Base-by-base conservation (phyloP, 2,888 invertebrate genomes). In the Coenonympha arcania region DNA sequence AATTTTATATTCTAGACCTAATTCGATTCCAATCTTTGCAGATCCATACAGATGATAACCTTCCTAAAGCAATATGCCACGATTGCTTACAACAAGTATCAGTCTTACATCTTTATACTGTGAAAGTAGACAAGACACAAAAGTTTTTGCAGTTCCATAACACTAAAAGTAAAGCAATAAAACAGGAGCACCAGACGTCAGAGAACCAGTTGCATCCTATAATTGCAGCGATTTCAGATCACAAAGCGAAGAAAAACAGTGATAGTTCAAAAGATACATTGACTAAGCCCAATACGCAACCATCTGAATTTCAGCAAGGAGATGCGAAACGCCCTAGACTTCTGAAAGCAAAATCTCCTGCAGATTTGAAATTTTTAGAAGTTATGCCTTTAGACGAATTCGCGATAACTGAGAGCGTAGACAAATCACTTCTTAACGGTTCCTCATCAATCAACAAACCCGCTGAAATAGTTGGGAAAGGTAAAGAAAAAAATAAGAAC, bases 1-100 rank as follows among this genome's bases (percentile, higher is more conserved):
- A 31, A 13, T 18, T 60, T 60, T 9, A 8, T 19, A 9, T 1
- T 11, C 13, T 15, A 6, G 6, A 9, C 42, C 4, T 30, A 18
- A 28, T 19, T 9, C 19, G 9, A 30, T 30, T 15, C 6, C 6
- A 4, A 11, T 31, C 33, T 48, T 62, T 56, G 4, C 66, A 86
- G 86, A 71, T 86, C 43, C 76, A 78, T 31, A 61, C 74, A 47
- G 84, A 85, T 52, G 86, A 86, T 58, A 70, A 59, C 42, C 75
- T 86, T 16, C 86, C 86, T 18, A 86, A 86, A 69, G 86, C 86
- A 60, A 85, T 86, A 67, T 86, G 86, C 62, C 86, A 86, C 63
- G 85, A 85, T 40, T 86, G 86, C 54, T 65, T 85, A 24, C 82
- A 82, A 60, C 84, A 85, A 68, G 71, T 86, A n/a, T 64, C 73